Percentiles rank a stretch among this genome's conserved stretches.
These are phyloP conservation scores for Drosophila ironensis DNA, from an alignment of 1,140 invertebrate species.

Conservation along the genomic window DNA sequence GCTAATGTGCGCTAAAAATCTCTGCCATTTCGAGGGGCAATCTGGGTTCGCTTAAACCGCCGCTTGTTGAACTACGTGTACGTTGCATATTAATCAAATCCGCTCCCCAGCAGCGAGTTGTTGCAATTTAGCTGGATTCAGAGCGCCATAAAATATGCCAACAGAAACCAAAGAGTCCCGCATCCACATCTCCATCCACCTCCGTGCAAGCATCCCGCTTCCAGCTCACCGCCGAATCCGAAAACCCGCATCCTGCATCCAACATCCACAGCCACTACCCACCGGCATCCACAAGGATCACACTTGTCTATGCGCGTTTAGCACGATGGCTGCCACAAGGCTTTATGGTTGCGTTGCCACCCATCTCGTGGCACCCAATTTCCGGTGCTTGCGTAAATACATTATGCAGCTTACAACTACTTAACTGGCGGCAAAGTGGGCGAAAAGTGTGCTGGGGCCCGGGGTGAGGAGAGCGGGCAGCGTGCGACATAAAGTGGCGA, in stretches of 20 bases:
- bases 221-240: background rate
- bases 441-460: background rate
- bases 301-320: conserved; percentile 73
- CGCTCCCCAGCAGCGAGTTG: conserved; percentile 34
- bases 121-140: conserved; percentile 60
- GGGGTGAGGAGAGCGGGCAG: conserved; percentile 1
- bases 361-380: conserved; percentile 64
- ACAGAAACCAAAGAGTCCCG: conserved; percentile 49
- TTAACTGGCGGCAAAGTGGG: conserved; percentile 40
- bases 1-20: conserved; percentile 7
- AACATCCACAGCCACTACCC: background rate
- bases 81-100: conserved; percentile 46
- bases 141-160: conserved; percentile 65
- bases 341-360: conserved; percentile 29
- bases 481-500: conserved; percentile 66
- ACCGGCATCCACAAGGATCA: conserved; percentile 54
- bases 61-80: conserved; percentile 25
- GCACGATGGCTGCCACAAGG: conserved; percentile 52
- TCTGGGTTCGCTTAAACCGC: conserved; percentile 2
- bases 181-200: conserved; percentile 14
- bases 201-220: background rate
- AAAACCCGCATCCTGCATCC: background rate
- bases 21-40: background rate
- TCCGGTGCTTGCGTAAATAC: conserved; percentile 77
- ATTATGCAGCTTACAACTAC: conserved; percentile 80